Percentiles rank a stretch among this genome's conserved stretches.
Conservation (phyloP, 1,140 invertebrate species). For the Achatina immaculata region DNA sequence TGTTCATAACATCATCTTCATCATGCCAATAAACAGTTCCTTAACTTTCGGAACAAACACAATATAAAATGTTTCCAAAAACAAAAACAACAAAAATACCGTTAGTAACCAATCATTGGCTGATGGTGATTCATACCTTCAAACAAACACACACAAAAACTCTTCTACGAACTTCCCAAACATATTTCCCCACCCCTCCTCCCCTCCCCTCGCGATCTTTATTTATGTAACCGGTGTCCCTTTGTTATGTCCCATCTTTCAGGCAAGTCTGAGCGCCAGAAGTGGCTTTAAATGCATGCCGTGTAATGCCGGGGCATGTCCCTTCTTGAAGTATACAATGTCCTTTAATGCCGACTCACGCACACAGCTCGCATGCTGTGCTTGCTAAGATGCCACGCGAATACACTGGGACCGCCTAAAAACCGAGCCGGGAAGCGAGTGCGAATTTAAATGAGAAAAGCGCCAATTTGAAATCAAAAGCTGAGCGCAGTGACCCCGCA, state of each 20-base stretch:
- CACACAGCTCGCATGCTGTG: background rate
- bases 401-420: conserved; percentile 13
- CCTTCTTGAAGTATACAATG: background rate
- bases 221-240: background rate
- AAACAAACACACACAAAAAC: too few species aligned
- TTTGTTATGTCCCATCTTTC: background rate
- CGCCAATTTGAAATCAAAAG: conserved; percentile 22
- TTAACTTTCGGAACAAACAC: too few species aligned
- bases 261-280: background rate
- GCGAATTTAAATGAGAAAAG: conserved; percentile 21
- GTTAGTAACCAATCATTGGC: too few species aligned
- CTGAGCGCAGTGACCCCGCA: conserved; percentile 12
- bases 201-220: background rate
- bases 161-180: too few species aligned
- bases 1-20: too few species aligned
- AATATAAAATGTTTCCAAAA: too few species aligned
- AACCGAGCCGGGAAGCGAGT: conserved; percentile 2
- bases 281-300: background rate
- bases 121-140: too few species aligned
- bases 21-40: too few species aligned
- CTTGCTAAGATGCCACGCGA: conserved; percentile 19
- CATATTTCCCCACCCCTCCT: background rate
- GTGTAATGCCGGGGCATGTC: conserved; percentile 3
- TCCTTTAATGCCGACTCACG: conserved; percentile 12
- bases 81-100: too few species aligned